Evolutionary conservation across 2,888 invertebrate genomes (phyloP), one percentile per base, ranked within the genome.

Genomic region (Drosophila pseudotalamancana): DNA sequence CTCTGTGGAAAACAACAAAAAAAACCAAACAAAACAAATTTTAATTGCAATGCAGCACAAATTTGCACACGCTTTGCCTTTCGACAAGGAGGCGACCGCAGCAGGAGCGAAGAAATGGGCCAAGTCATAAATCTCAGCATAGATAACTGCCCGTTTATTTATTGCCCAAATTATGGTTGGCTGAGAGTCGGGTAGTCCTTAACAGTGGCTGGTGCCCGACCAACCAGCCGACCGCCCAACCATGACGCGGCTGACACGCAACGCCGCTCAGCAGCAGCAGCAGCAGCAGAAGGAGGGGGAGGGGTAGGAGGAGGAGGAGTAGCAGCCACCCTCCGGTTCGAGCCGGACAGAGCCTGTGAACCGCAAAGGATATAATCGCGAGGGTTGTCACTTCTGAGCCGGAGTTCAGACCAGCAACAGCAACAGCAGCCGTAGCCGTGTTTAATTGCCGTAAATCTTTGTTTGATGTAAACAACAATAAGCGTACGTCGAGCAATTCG

Each of bases 401-500:
- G 3, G 37, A 25, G 14, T 6, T 25, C 40, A 25, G 40, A 46
- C 19, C 34, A 12, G 32, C 48, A 51, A 27, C 51, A 35, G n/a
- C 57, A 16, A 40, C 67, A 72, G 56, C 42, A 57, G 60, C 57
- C 54, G 51, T 65, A 31, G 55, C 32, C 81, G 83, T 89, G 90
- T 84, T 90, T 91, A 91, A 91, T 91, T 91, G 91, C 90, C 91
- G 91, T 91, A 89, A 91, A 90, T 89, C 87, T 89, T 83, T 90
- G 89, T 89, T 89, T 89, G 86, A 87, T 88, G 79, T 87, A 89
- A 89, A 89, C 82, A 89, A 86, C 82, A 79, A 79, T 74, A 69
- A 65, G 74, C 57, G 42, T 49, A 23, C 14, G 50, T 60, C 39
- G 39, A 67, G 34, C 59, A 48, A 85, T 85, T 88, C 62, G 76